Percentiles rank a stretch among this genome's conserved stretches.
phyloP scores from a whole-genome alignment of 2,888 invertebrate species.

The Tenodera sinensis region DNA sequence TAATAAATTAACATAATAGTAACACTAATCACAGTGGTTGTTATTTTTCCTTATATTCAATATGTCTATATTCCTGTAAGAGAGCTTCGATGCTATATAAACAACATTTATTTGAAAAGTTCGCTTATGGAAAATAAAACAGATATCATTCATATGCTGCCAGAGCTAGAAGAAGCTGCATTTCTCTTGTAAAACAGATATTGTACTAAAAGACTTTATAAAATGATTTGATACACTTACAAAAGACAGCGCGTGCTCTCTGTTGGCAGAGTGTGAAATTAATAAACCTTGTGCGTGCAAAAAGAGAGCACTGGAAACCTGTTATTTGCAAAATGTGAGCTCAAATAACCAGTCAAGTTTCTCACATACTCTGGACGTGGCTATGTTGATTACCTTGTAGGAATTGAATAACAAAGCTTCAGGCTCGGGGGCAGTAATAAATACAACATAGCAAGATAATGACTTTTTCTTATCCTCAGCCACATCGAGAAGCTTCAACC shows the following conservation, averaged over 20 bases:
- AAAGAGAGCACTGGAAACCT: not conserved
- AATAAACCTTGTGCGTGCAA: not conserved
- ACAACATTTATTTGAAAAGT: too few relatives aligned
- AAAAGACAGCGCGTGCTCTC: not conserved
- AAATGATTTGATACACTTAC: not conserved
- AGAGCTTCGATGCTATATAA: too few relatives aligned
- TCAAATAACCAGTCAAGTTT: not conserved
- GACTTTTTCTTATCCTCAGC: not conserved
- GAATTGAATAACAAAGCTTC: not conserved
- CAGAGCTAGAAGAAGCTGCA: too few relatives aligned
- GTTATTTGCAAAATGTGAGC: not conserved
- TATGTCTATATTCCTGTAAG: too few relatives aligned
- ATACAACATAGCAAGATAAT: not conserved
- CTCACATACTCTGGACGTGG: not conserved
- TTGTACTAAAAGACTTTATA: not conserved
- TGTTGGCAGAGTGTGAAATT: not conserved
- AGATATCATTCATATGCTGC: too few relatives aligned
- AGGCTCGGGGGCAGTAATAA: not conserved
- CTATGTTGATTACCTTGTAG: not conserved
- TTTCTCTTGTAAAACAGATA: too few relatives aligned
- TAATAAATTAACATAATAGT: too few relatives aligned
- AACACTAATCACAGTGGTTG: too few relatives aligned
- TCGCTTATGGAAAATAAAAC: too few relatives aligned
- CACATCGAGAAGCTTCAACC: not conserved
- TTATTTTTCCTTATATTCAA: too few relatives aligned